phyloP scores from a whole-genome alignment of 1,140 invertebrate species.

The Drosophila fuyamai region DNA sequence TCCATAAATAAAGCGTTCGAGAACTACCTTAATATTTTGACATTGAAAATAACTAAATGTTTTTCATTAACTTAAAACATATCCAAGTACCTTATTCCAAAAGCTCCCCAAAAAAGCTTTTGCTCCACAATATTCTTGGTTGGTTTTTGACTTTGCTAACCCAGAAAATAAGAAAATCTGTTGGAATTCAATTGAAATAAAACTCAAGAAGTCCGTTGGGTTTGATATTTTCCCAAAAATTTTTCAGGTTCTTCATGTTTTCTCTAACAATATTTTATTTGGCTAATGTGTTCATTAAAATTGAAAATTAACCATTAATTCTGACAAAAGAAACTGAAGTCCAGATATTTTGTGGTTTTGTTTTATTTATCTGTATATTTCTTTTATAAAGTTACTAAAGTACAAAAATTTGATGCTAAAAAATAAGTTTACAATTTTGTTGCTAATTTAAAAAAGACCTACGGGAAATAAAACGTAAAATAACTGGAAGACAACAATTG shows the following conservation, averaged over 20 bases:
- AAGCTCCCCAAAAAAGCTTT: slow-evolving; percentile 14
- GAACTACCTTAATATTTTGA: too few species aligned
- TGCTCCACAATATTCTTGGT: not conserved
- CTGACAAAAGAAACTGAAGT: too few species aligned
- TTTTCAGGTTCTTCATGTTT: too few species aligned
- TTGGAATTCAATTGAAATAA: too few species aligned
- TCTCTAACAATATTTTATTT: not conserved
- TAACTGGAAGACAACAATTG: slow-evolving; percentile 69
- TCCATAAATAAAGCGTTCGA: too few species aligned
- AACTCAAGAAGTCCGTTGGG: too few species aligned
- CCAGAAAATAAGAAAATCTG: too few species aligned
- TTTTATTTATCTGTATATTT: slow-evolving; percentile 15
- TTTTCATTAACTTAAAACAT: not conserved
- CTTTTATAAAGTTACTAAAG: slow-evolving; percentile 57
- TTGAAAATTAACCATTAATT: too few species aligned
- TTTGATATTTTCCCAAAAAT: too few species aligned
- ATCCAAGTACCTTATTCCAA: not conserved
- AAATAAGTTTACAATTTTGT: slow-evolving; percentile 47
- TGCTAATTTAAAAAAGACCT: slow-evolving; percentile 35
- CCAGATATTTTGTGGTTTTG: not conserved
- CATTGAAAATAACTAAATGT: too few species aligned
- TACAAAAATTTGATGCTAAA: slow-evolving; percentile 63
- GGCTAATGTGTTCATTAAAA: not conserved
- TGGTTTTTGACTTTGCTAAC: slow-evolving; percentile 19
- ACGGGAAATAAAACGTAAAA: slow-evolving; percentile 18